A percentile compares a stretch with the other conserved stretches of the same genome.
Evolutionary conservation across 2,888 invertebrate genomes (phyloP).

Genomic region (Dysmachus trigonus): DNA sequence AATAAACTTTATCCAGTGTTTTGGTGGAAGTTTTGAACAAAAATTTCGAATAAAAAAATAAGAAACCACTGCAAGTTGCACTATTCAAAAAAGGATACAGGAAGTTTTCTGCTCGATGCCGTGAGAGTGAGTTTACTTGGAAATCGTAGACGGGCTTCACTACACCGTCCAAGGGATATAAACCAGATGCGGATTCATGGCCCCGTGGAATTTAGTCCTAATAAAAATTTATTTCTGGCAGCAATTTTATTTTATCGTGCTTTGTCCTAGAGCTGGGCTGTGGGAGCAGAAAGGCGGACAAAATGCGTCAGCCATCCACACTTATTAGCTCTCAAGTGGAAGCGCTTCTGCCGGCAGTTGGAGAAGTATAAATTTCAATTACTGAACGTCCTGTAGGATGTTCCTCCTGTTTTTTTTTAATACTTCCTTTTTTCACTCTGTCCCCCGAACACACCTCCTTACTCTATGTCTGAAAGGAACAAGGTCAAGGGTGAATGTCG

Average conservation of each 20-base stretch:
- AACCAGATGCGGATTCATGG: background rate
- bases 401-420: background rate
- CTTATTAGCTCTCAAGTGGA: background rate
- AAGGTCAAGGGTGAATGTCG: slow-evolving; percentile 3
- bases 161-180: background rate
- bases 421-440: background rate
- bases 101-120: background rate
- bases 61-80: background rate
- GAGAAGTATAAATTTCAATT: background rate
- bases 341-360: background rate
- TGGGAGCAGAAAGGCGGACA: background rate
- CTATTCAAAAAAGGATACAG: background rate
- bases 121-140: background rate
- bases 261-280: background rate
- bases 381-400: slow-evolving; percentile 7
- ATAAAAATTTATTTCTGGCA: slow-evolving; percentile 28
- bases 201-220: slow-evolving; percentile 4
- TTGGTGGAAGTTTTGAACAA: background rate
- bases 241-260: slow-evolving; percentile 22
- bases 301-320: slow-evolving; percentile 19
- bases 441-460: background rate
- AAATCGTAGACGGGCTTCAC: background rate
- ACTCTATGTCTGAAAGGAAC: background rate
- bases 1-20: background rate
- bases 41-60: background rate